Percentiles rank a stretch among this genome's conserved stretches.
Conservation (phyloP, 2,797 vertebrate species). For the Scomberomorus guttatus region DNA sequence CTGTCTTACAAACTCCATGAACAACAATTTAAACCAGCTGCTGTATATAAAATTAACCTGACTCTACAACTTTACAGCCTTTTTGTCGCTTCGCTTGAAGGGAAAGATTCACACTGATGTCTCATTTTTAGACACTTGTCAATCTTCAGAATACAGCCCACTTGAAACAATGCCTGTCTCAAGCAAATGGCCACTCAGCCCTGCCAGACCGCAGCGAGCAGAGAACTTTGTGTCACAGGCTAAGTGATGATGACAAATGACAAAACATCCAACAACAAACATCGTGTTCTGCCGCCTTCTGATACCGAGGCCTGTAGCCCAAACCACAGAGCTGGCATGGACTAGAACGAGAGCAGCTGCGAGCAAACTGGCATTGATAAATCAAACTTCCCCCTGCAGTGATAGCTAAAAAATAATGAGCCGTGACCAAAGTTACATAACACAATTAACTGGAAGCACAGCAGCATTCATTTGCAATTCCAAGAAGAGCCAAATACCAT, state of each 20-base stretch:
- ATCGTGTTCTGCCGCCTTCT: constrained; percentile 7
- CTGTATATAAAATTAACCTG: neutral
- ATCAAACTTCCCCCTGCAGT: constrained; percentile 57
- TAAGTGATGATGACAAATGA: constrained; percentile 13
- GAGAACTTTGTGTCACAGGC: constrained; percentile 3
- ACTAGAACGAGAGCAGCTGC: constrained; percentile 49
- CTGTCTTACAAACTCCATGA: neutral
- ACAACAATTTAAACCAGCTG: neutral
- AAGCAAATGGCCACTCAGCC: constrained; percentile 13
- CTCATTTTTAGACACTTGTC: neutral
- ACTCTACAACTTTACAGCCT: neutral
- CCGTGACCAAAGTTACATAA: constrained; percentile 55
- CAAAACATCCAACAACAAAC: constrained; percentile 22
- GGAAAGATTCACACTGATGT: neutral
- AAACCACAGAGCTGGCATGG: constrained; percentile 23
- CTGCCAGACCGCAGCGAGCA: constrained; percentile 16
- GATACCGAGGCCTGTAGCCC: neutral
- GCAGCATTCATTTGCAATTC: constrained; percentile 34
- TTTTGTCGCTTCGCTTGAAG: neutral
- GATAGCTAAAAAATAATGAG: constrained; percentile 61
- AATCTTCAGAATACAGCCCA: neutral
- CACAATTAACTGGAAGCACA: constrained; percentile 55
- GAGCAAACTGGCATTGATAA: constrained; percentile 58
- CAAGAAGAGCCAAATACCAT: constrained; percentile 44
- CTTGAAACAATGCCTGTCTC: constrained; percentile 1